Conservation (phyloP, 92 coral and sea anemone species). For the Zoanthus sociatus region DNA sequence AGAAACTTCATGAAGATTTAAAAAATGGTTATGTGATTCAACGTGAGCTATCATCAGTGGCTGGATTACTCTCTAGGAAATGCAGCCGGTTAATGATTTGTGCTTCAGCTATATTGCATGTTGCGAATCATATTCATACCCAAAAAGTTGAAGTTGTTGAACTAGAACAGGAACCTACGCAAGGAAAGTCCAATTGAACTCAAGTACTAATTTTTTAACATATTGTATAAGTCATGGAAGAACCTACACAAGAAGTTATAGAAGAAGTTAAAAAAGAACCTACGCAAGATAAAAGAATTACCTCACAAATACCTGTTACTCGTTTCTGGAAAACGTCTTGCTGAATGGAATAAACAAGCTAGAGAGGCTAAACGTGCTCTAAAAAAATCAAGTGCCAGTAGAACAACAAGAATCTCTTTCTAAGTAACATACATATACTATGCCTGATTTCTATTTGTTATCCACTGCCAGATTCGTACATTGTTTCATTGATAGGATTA, state of each 20-base stretch:
- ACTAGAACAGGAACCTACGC: too few relatives aligned
- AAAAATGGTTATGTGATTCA: conserved; percentile 25
- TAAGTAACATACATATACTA: not conserved
- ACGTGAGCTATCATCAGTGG: not conserved
- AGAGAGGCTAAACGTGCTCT: conserved; percentile 30
- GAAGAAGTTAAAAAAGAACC: not conserved
- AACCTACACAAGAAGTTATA: too few relatives aligned
- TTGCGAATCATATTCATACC: conserved; percentile 23
- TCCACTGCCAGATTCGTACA: conserved; percentile 8
- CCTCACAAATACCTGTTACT: conserved; percentile 9
- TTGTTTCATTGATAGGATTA: conserved; percentile 37
- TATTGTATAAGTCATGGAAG: too few relatives aligned
- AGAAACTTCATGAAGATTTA: too few relatives aligned
- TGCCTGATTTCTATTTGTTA: conserved; percentile 14
- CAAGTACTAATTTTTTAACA: too few relatives aligned
- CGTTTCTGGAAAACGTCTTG: conserved; percentile 39
- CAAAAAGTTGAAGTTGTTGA: not conserved
- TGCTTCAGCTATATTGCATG: conserved; percentile 22
- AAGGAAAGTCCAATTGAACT: not conserved
- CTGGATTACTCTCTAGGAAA: conserved; percentile 22
- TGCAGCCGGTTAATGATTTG: conserved; percentile 33
- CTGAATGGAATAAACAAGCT: conserved; percentile 22
- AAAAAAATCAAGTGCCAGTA: not conserved
- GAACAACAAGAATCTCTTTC: not conserved
- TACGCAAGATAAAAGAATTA: not conserved